Conservation (phyloP, 1,140 invertebrate genomes). For the Lucilia sericata region DNA sequence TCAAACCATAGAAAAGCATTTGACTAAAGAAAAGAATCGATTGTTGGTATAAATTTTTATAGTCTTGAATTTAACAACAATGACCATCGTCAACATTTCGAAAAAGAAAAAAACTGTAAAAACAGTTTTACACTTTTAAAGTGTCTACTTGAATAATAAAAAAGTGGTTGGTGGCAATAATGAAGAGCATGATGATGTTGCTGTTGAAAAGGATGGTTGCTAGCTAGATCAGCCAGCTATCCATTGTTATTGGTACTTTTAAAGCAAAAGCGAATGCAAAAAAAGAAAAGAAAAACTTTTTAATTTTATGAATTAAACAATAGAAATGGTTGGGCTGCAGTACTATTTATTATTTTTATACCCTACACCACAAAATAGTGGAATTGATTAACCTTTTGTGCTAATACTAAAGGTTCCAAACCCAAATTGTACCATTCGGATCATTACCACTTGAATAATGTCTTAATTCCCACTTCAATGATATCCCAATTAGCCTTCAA, state of each 20-base stretch:
- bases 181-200: neutral
- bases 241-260: neutral
- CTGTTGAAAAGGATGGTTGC: neutral
- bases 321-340: neutral
- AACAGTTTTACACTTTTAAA: conserved; percentile 7
- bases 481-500: no score
- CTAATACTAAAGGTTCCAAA: no score
- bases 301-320: neutral
- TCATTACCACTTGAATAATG: no score
- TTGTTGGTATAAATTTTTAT: neutral
- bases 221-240: neutral
- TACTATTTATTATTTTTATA: no score
- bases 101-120: neutral
- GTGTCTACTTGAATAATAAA: conserved; percentile 1
- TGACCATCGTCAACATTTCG: neutral
- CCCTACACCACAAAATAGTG: no score
- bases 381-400: no score
- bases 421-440: no score
- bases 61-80: neutral
- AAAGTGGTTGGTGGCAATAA: neutral
- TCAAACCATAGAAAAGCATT: neutral
- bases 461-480: no score
- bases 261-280: neutral
- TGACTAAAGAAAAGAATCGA: neutral
- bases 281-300: neutral